These are phyloP conservation scores for Phylloscopus trochilus DNA, from an alignment of 2,113 vertebrate genomes.

Conservation along the genomic window DNA sequence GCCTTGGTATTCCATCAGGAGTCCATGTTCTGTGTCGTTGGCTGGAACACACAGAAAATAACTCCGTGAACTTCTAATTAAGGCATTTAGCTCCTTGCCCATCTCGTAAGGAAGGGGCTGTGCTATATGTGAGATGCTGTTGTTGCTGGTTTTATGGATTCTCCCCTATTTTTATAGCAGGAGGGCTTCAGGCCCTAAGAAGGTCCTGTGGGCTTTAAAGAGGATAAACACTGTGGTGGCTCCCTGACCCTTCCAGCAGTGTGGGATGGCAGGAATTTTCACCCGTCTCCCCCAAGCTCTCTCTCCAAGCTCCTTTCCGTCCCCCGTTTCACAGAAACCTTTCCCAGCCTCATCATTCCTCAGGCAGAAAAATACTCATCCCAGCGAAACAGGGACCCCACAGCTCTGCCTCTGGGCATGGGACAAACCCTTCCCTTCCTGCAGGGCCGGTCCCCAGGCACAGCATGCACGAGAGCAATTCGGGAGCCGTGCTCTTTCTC, in stretches of 20 bases:
- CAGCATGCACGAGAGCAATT: conserved; percentile 39
- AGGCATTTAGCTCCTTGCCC: conserved; percentile 26
- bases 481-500: conserved; percentile 20
- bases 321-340: background rate
- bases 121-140: conserved; percentile 11
- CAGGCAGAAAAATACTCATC: too few species aligned
- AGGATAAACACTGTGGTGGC: background rate
- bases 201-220: background rate
- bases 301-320: background rate
- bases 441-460: background rate
- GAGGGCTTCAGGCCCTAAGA: background rate
- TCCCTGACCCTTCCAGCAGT: background rate
- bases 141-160: conserved; percentile 43
- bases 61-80: conserved; percentile 34
- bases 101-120: conserved; percentile 11
- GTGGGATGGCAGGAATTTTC: background rate
- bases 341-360: background rate
- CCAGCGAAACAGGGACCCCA: background rate
- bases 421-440: background rate
- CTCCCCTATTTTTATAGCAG: conserved; percentile 54
- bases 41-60: conserved; percentile 49
- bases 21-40: conserved; percentile 48
- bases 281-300: background rate
- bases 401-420: background rate
- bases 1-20: conserved; percentile 60